Conservation (phyloP, 2,888 invertebrate species). For the Spodoptera picta region DNA sequence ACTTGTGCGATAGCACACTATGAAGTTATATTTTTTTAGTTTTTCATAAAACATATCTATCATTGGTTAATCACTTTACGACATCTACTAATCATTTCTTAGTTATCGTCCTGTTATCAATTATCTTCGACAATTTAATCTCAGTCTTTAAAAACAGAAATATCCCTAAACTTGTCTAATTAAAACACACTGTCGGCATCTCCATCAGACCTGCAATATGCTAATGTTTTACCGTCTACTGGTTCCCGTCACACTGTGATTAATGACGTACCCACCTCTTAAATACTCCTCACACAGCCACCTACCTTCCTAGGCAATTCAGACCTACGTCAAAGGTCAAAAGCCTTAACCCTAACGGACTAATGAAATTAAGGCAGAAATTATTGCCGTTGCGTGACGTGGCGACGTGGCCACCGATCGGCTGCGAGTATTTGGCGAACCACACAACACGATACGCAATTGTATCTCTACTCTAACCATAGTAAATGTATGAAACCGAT, state of each 20-base stretch:
- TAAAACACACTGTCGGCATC: slow-evolving; percentile 3
- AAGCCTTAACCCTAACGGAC: slow-evolving; percentile 26
- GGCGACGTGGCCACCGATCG: too few relatives aligned
- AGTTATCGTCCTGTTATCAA: too few relatives aligned
- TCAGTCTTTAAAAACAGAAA: background rate
- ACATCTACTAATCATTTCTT: too few relatives aligned
- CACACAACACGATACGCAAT: too few relatives aligned
- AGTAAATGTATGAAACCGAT: too few relatives aligned
- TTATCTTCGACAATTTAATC: too few relatives aligned
- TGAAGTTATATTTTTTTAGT: too few relatives aligned
- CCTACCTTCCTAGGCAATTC: slow-evolving; percentile 22
- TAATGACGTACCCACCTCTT: slow-evolving; percentile 42
- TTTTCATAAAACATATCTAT: too few relatives aligned
- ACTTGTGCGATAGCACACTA: too few relatives aligned
- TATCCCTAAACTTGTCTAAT: background rate
- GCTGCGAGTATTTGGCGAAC: too few relatives aligned
- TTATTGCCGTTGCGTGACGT: slow-evolving; percentile 20
- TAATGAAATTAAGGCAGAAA: slow-evolving; percentile 45
- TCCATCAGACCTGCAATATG: slow-evolving; percentile 29
- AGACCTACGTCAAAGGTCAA: slow-evolving; percentile 33
- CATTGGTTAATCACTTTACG: too few relatives aligned
- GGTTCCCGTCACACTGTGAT: slow-evolving; percentile 46
- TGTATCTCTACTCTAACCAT: too few relatives aligned
- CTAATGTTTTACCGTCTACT: slow-evolving; percentile 30
- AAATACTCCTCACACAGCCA: slow-evolving; percentile 33